Base-by-base conservation (phyloP, 2,888 invertebrate species). In the Lepetodrilus schrolli region DNA sequence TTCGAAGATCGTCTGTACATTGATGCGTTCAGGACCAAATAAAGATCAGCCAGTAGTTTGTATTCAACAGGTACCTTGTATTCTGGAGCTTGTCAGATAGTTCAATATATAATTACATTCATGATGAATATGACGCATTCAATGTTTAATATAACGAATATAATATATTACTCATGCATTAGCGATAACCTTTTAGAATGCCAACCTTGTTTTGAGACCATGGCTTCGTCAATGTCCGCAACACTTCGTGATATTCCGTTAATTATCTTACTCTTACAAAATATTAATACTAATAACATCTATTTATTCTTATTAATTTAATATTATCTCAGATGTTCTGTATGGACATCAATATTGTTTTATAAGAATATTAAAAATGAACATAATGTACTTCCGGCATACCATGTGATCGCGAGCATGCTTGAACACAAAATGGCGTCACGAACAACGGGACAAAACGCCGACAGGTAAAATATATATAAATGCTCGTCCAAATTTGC, bases 381-480 rank as follows among this genome's bases (percentile, higher is more conserved):
- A 43, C 5, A 43, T 43, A 58, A n/a, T 58, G 13, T 13, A 17
- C 30, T 58, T 30, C 58, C 26, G 58, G n/a, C 30, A 30, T 30
- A 5, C 26, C 58, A 58, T 58, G 58, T 58, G 58, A 58, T 58
- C 58, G 58, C 23, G 58, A 58, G 58, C 58, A 58, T 58, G 58
- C 58, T 58, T 58, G 58, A 58, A 58, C 58, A 58, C 58, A 58
- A 58, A 58, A 58, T 58, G 58, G 58, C 58, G 58, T 58, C 58
- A 58, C 58, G 34, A 34, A 58, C 58, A 58, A 58, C 58, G 30
- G 58, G 17, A 17, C 30, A 26, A 26, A 58, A 58, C 26, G 58
- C 58, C 58, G 58, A 34, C 58, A 30, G 58, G 58, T 58, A 30
- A 26, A 34, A 30, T n/a, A 43, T 43, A n/a, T 4, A 43, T 17